Conservation (phyloP, 1,140 invertebrate species). For the Branchinecta lynchi region DNA sequence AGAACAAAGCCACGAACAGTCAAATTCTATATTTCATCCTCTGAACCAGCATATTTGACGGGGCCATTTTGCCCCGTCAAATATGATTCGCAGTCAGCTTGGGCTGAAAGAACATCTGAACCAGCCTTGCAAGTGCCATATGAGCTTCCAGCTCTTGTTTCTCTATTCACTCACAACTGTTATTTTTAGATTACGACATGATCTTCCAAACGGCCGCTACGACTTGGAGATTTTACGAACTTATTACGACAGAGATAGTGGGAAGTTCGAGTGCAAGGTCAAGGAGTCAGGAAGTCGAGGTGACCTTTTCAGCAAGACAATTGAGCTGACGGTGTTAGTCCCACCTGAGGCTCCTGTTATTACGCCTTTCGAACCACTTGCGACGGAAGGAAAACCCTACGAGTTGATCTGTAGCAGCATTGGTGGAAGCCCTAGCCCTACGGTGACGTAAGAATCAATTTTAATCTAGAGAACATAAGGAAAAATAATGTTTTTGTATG, state of each 20-base stretch:
- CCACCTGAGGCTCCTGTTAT: slow-evolving; percentile 61
- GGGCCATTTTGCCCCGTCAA: no score
- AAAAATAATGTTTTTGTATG: not conserved
- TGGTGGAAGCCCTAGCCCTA: slow-evolving; percentile 74
- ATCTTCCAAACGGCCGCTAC: slow-evolving; percentile 61
- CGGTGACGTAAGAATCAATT: slow-evolving; percentile 42
- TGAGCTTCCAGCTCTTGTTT: not conserved
- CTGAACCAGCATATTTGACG: no score
- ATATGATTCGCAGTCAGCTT: no score
- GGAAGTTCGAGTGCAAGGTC: slow-evolving; percentile 72
- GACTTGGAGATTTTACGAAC: slow-evolving; percentile 71
- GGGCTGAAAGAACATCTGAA: no score
- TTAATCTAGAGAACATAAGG: not conserved
- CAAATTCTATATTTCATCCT: no score
- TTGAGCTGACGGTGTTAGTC: slow-evolving; percentile 67
- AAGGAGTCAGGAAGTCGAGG: slow-evolving; percentile 65
- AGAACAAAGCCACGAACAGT: no score
- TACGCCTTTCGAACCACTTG: slow-evolving; percentile 47
- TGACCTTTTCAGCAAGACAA: slow-evolving; percentile 62
- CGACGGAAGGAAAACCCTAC: slow-evolving; percentile 53
- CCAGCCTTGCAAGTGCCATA: no score
- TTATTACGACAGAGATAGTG: slow-evolving; percentile 75
- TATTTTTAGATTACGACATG: slow-evolving; percentile 48
- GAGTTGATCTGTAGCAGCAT: slow-evolving; percentile 58
- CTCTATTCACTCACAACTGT: not conserved